Evolutionary conservation across 2,888 invertebrate species (phyloP), one percentile per base, ranked within the genome.

Genomic region (Erannis defoliaria): DNA sequence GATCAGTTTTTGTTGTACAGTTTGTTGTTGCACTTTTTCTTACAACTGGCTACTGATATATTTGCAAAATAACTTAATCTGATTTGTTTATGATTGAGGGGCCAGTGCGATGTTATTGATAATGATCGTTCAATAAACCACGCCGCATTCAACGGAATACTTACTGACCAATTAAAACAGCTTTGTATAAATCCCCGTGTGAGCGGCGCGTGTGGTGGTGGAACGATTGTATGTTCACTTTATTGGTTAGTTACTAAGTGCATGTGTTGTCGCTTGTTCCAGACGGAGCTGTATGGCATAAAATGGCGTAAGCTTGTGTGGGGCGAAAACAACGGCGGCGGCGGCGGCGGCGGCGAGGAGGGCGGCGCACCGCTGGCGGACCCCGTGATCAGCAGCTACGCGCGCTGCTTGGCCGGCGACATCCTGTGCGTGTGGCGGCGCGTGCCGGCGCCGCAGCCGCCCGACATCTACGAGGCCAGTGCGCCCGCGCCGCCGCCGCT

Each of bases 221-320:
- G 26, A n/a, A 26, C 26, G 8, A 26, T 6, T 26, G 4, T 26
- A 4, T 26, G 14, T 14, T 14, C 14, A 14, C 4, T 5, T 35
- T 35, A 14, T 35, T 14, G 35, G 14, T 35, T n/a, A 5, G 5
- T 8, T 2, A 8, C 14, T 37, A 37, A 37, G 8, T 37, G 9
- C 5, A 6, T 37, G 8, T 5, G 6, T 42, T 42, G 31, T 50
- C 38, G 9, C 48, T 77, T 75, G 60, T 95, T 96, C 12, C 95
- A 99, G 99, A 99, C 99, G 93, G 99, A 99, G 95, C 95, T 99
- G 88, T 98, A 98, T 94, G 99, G 99, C 88, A 99, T 99, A 94
- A 98, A 98, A 97, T 99, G 99, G 99, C 97, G 98, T 95, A 98
- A 98, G 93, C 94, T 97, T 82, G 96, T 97, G 86, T 97, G 97